These are phyloP conservation scores for Paralvinella palmiformis DNA, from an alignment of 1,140 invertebrate genomes.

Conservation along the genomic window DNA sequence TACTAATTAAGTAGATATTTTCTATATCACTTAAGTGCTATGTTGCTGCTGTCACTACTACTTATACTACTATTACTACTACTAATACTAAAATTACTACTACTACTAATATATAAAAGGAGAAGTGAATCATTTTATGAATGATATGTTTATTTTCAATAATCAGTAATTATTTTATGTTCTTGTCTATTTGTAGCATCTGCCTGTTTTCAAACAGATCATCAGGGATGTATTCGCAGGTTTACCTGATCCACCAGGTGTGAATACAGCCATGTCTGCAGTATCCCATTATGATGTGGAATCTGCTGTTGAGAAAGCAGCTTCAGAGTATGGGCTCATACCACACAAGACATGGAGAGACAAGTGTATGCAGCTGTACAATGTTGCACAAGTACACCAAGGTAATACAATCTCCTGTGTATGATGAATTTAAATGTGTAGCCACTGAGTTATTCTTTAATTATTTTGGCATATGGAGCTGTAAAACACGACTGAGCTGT, in stretches of 20 bases:
- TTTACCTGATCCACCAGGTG: conserved; percentile 36
- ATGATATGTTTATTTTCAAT: too few species aligned
- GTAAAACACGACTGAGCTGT: too few species aligned
- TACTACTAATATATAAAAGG: too few species aligned
- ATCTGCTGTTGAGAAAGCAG: conserved; percentile 34
- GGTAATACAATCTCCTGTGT: too few species aligned
- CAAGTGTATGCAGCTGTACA: conserved; percentile 45
- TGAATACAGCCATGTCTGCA: conserved; percentile 29
- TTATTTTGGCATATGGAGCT: too few species aligned
- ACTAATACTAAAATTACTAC: too few species aligned
- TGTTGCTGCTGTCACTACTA: neutral
- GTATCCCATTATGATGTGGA: conserved; percentile 31
- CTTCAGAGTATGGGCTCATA: conserved; percentile 35
- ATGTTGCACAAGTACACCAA: conserved; percentile 38
- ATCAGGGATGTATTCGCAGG: conserved; percentile 42
- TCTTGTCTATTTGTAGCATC: conserved; percentile 26
- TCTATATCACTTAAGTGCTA: too few species aligned
- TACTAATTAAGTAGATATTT: too few species aligned
- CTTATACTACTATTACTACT: too few species aligned
- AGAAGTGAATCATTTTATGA: too few species aligned
- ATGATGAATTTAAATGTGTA: too few species aligned
- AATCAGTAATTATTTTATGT: neutral
- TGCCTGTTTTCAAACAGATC: conserved; percentile 39
- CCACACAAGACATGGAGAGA: conserved; percentile 45
- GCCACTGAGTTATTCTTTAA: too few species aligned